phyloP scores from a whole-genome alignment of 2,888 invertebrate species.

The Leptinotarsa rubiginosa region DNA sequence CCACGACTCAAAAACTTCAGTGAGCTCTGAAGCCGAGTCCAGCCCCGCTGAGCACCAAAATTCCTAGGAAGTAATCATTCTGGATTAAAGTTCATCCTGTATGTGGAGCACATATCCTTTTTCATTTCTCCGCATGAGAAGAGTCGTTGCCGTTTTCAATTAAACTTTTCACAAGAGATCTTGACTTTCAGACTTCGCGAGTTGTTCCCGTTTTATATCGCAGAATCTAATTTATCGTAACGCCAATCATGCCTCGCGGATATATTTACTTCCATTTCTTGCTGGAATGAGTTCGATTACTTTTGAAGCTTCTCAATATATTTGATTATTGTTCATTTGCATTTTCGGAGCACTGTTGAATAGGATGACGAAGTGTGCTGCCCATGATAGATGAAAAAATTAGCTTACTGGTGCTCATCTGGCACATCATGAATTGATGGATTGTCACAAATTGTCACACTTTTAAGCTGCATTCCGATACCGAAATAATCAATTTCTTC shows the following conservation, averaged over 20 bases:
- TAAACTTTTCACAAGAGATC: constrained; percentile 54
- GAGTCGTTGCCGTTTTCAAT: constrained; percentile 55
- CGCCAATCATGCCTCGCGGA: constrained; percentile 55
- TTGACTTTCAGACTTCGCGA: constrained; percentile 42
- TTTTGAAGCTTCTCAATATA: constrained; percentile 16
- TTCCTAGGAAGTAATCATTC: constrained; percentile 5
- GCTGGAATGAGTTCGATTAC: constrained; percentile 42
- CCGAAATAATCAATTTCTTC: no score
- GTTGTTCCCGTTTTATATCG: constrained; percentile 52
- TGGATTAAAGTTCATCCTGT: constrained; percentile 19
- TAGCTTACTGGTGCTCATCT: no score
- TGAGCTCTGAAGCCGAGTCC: neutral
- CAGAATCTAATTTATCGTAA: constrained; percentile 55
- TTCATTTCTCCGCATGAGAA: constrained; percentile 32
- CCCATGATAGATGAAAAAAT: no score
- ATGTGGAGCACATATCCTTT: constrained; percentile 29
- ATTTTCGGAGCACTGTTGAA: constrained; percentile 9
- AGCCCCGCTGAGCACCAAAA: neutral
- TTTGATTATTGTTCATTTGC: constrained; percentile 19
- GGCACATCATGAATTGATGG: no score
- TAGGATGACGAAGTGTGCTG: no score
- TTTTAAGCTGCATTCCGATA: no score
- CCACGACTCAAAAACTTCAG: neutral
- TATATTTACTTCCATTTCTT: constrained; percentile 52
- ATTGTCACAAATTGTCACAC: no score